Base-by-base conservation (phyloP, 2,888 invertebrate species). In the Cephus runcator region DNA sequence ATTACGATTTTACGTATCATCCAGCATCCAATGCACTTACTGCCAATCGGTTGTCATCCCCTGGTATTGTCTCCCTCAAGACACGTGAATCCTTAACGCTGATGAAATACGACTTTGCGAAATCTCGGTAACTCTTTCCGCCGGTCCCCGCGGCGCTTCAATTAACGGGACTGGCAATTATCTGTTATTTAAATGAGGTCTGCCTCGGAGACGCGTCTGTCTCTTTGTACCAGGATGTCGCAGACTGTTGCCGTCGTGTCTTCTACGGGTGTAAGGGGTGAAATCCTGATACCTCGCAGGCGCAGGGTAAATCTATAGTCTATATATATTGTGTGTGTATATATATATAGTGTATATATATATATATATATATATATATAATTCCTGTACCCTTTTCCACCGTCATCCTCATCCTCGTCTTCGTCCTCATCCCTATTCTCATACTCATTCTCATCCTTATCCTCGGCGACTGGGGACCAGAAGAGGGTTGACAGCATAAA, bases 91-190 rank as follows among this genome's bases (percentile, higher is more conserved):
- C 15, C 9, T 56, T 56, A 56, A 56, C 56, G 71, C 34, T 71
- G 71, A 12, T 12, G 31, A 71, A 71, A 71, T 34, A 71, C 71
- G 71, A 34, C 71, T 34, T 71, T 78, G 79, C 83, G 83, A 86
- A 88, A 88, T 89, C 88, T 87, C 85, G 83, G 87, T 83, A 86
- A 83, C 85, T 85, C 85, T 86, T 86, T 23, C 85, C 85, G 82
- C 80, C 82, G 85, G 86, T 87, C 85, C 85, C 87, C 81, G 83
- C 83, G 87, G 86, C 85, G 87, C 86, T 87, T 89, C 89, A 89
- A 89, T 89, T 89, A 89, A 89, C 88, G 85, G 87, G 84, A 83
- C 87, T 85, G 86, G 87, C 88, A 88, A 89, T 89, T 89, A 89
- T 89, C 88, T 86, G 88, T 89, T 88, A 89, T 89, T 89, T 87